Percentiles rank a stretch among this genome's conserved stretches.
Conservation (phyloP, 2,888 invertebrate species). For the Agrochola litura region DNA sequence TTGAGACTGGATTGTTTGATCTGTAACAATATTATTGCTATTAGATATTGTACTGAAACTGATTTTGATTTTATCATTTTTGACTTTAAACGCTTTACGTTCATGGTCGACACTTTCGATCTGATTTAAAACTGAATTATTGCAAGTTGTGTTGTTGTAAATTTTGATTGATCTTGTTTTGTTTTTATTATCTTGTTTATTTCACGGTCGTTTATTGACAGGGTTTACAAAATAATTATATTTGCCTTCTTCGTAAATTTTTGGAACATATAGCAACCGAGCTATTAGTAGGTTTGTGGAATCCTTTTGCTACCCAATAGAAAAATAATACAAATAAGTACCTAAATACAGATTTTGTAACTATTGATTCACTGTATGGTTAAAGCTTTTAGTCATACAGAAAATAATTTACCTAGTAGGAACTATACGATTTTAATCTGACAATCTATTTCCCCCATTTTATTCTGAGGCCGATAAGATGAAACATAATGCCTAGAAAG, state of each 20-base stretch:
- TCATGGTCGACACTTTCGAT: slow-evolving; percentile 62
- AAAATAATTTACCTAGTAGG: too few relatives aligned
- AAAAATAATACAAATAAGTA: neutral
- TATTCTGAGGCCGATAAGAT: neutral
- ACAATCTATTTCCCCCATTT: neutral
- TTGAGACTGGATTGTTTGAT: slow-evolving; percentile 48
- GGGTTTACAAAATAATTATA: neutral
- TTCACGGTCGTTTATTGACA: slow-evolving; percentile 21
- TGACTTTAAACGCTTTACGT: slow-evolving; percentile 42
- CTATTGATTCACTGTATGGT: neutral
- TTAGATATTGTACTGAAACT: slow-evolving; percentile 36
- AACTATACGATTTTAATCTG: neutral
- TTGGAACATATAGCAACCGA: neutral
- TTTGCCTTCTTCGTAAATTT: neutral
- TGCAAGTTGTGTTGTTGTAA: slow-evolving; percentile 40
- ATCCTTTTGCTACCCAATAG: neutral
- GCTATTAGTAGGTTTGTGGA: neutral
- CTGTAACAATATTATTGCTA: slow-evolving; percentile 51
- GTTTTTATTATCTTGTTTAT: slow-evolving; percentile 35
- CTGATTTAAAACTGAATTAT: slow-evolving; percentile 44
- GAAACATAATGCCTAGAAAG: neutral
- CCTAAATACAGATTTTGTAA: neutral
- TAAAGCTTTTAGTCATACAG: neutral
- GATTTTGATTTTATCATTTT: slow-evolving; percentile 63
- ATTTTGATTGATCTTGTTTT: slow-evolving; percentile 42